phyloP scores from a whole-genome alignment of 2,797 vertebrate genomes.

The Halcyon chelicuti region DNA sequence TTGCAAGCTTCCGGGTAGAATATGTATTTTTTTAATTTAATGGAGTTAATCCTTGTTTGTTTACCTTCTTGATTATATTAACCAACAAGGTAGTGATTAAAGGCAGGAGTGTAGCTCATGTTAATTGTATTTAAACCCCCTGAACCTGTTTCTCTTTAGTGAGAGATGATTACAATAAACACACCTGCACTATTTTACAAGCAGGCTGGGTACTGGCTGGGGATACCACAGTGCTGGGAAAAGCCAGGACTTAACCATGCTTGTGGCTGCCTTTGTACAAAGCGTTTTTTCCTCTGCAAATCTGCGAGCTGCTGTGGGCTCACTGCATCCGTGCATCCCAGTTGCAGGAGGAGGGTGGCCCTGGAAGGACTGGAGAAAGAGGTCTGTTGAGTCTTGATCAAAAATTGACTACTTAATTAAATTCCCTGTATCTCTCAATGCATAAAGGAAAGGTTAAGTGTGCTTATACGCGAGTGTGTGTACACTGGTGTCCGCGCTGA shows the following conservation, averaged over 20 bases:
- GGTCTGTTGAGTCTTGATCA: background rate
- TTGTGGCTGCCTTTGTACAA: background rate
- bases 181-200: slow-evolving; percentile 78
- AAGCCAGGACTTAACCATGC: background rate
- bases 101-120: slow-evolving; percentile 6
- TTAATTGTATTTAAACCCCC: background rate
- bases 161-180: slow-evolving; percentile 71
- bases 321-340: accelerated
- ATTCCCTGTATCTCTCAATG: background rate
- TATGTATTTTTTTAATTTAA: slow-evolving; percentile 13
- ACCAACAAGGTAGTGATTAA: slow-evolving; percentile 55
- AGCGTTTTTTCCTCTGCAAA: accelerated
- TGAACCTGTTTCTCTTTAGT: background rate
- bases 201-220: background rate
- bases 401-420: background rate
- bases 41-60: slow-evolving; percentile 1
- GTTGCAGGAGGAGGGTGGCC: background rate
- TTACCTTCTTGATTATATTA: slow-evolving; percentile 23
- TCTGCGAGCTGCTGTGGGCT: accelerated
- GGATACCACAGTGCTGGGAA: background rate
- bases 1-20: background rate
- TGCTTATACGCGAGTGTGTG: accelerated
- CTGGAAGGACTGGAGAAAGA: background rate
- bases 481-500: accelerated
- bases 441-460: background rate